These are phyloP conservation scores for Diadegma fenestrale DNA, from an alignment of 2,888 invertebrate species.

Conservation along the genomic window DNA sequence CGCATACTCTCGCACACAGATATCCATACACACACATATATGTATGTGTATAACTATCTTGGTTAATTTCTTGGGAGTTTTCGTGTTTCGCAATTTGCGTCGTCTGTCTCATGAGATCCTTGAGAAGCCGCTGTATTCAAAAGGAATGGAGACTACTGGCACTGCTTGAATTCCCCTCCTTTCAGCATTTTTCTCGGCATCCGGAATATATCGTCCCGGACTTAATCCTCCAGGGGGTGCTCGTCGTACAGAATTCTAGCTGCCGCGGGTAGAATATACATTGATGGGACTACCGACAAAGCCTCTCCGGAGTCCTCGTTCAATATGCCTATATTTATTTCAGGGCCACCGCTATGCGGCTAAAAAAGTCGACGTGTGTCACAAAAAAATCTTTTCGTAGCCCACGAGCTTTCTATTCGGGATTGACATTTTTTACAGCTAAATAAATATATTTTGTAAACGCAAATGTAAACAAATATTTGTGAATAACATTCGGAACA, in stretches of 20 bases:
- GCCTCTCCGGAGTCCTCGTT: constrained; percentile 51
- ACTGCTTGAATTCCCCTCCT: constrained; percentile 53
- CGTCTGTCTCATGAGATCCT: constrained; percentile 57
- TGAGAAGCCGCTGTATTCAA: constrained; percentile 37
- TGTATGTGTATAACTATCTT: neutral
- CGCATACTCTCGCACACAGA: neutral
- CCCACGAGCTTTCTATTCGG: neutral
- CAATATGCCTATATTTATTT: constrained; percentile 1
- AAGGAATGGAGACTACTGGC: constrained; percentile 41
- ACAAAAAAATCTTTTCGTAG: neutral
- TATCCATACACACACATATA: neutral
- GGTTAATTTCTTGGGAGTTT: constrained; percentile 29
- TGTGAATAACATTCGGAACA: too few species aligned
- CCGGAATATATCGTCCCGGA: constrained; percentile 64
- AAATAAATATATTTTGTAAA: neutral
- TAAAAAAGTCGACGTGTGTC: neutral
- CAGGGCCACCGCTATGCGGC: neutral
- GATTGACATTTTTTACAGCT: neutral
- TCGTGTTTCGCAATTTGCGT: constrained; percentile 51
- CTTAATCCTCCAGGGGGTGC: constrained; percentile 64
- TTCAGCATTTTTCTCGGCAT: constrained; percentile 55
- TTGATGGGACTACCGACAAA: constrained; percentile 57
- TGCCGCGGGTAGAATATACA: constrained; percentile 39
- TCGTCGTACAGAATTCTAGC: constrained; percentile 52
- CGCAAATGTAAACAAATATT: too few species aligned